Evolutionary conservation across 2,797 vertebrate genomes (phyloP).

Genomic region (Notolepis coatsorum): DNA sequence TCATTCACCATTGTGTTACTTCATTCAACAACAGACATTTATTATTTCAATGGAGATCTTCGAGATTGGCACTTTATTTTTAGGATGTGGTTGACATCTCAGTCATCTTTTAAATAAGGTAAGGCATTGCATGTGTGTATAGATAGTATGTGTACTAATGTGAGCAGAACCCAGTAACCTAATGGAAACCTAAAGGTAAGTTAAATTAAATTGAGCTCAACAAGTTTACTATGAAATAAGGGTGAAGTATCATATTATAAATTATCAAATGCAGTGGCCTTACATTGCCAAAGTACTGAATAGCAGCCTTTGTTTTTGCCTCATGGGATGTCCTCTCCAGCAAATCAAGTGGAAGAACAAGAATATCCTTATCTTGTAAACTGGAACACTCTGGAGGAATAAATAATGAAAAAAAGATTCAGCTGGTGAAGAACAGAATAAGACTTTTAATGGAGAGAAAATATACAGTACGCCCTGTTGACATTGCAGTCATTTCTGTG

Average conservation of each 20-base stretch:
- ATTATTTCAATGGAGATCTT: no score
- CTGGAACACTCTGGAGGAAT: constrained; percentile 79
- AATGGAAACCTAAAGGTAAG: no score
- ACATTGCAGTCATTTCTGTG: no score
- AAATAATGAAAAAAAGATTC: constrained; percentile 11
- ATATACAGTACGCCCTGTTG: no score
- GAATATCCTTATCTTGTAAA: constrained; percentile 87
- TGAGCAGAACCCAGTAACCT: not conserved
- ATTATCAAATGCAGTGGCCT: constrained; percentile 42
- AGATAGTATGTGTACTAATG: not conserved
- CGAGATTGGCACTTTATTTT: no score
- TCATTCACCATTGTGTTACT: no score
- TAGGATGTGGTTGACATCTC: not conserved
- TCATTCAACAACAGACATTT: not conserved
- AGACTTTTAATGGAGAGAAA: not conserved
- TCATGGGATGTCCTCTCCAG: constrained; percentile 84
- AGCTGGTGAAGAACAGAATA: not conserved
- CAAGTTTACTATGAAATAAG: not conserved
- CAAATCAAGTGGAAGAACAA: constrained; percentile 92
- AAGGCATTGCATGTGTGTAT: not conserved
- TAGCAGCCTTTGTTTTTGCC: constrained; percentile 80
- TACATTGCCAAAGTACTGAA: constrained; percentile 91
- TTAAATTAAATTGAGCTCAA: not conserved
- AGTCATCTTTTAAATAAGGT: not conserved
- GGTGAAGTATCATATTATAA: not conserved